Evolutionary conservation across 2,888 invertebrate genomes (phyloP).

Genomic region (Spatulosminthurus flaviceps): DNA sequence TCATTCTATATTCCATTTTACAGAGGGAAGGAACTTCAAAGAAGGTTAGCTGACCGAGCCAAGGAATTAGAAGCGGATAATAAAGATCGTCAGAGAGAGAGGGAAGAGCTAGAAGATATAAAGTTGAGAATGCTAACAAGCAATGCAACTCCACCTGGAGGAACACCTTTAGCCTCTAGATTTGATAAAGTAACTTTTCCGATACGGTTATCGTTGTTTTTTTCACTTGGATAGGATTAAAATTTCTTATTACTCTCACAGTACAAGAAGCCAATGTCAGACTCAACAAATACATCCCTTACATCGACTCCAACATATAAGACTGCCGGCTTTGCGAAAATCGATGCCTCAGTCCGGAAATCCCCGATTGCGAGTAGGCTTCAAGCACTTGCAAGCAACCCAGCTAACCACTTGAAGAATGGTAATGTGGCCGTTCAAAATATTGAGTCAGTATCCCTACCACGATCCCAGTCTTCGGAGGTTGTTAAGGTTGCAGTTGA

Average conservation of each 20-base stretch:
- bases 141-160: conserved; percentile 67
- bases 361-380: conserved; percentile 57
- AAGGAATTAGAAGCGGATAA: conserved; percentile 92
- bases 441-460: not conserved
- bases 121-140: conserved; percentile 73
- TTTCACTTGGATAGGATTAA: too few species aligned
- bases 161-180: conserved; percentile 68
- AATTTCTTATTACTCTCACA: too few species aligned
- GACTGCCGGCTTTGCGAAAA: conserved; percentile 31
- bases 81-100: conserved; percentile 88
- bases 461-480: not conserved
- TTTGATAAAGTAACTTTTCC: conserved; percentile 64
- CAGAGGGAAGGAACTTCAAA: conserved; percentile 85
- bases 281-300: conserved; percentile 51
- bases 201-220: too few species aligned
- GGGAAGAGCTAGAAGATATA: conserved; percentile 86
- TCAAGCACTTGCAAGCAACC: conserved; percentile 55
- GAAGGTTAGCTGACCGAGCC: conserved; percentile 89
- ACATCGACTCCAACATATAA: conserved; percentile 30
- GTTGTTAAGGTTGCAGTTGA: not conserved
- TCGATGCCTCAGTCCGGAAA: conserved; percentile 28
- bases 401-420: conserved; percentile 42
- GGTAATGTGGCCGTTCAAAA: conserved; percentile 8
- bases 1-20: too few species aligned
- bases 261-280: conserved; percentile 60